A percentile compares a stretch with the other conserved stretches of the same genome.
Conservation (phyloP, 2,113 vertebrate genomes). For the Entosphenus tridentatus region DNA sequence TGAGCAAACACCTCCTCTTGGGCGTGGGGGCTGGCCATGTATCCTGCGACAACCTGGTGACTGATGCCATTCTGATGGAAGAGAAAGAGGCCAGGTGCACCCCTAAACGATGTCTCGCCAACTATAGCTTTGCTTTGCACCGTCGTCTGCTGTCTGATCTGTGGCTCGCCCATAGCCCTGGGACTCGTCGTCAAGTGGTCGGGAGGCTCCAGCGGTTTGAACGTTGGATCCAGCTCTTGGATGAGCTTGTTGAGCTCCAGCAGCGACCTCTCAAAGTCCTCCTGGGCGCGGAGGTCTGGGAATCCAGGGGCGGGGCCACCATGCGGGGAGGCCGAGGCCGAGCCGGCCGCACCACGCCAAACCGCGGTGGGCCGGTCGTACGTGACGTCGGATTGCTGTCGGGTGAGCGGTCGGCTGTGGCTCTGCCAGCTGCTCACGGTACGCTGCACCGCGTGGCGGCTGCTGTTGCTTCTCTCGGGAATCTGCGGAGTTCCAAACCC, state of each 20-base stretch:
- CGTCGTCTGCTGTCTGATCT: too few relatives aligned
- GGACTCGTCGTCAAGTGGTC: not conserved
- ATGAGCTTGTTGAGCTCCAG: conserved; percentile 2
- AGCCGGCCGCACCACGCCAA: not conserved
- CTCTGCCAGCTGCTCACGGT: conserved; percentile 78
- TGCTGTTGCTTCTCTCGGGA: conserved; percentile 62
- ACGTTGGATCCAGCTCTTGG: not conserved
- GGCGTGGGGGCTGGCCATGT: too few relatives aligned
- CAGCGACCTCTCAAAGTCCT: conserved; percentile 2
- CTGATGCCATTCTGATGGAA: too few relatives aligned
- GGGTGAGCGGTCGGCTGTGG: conserved; percentile 23
- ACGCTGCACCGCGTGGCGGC: conserved; percentile 74
- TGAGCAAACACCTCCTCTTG: too few relatives aligned
- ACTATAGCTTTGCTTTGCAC: too few relatives aligned
- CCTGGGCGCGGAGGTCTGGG: not conserved
- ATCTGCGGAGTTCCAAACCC: conserved; percentile 27
- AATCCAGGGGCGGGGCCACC: not conserved
- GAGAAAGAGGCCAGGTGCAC: too few relatives aligned
- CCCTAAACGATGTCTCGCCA: too few relatives aligned
- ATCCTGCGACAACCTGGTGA: too few relatives aligned
- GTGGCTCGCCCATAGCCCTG: too few relatives aligned
- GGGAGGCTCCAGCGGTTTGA: not conserved
- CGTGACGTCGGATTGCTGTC: conserved; percentile 1
- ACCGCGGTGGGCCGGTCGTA: not conserved
- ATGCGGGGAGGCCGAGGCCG: not conserved